phyloP scores from a whole-genome alignment of 2,888 invertebrate species.

The Melipona bicolor region DNA sequence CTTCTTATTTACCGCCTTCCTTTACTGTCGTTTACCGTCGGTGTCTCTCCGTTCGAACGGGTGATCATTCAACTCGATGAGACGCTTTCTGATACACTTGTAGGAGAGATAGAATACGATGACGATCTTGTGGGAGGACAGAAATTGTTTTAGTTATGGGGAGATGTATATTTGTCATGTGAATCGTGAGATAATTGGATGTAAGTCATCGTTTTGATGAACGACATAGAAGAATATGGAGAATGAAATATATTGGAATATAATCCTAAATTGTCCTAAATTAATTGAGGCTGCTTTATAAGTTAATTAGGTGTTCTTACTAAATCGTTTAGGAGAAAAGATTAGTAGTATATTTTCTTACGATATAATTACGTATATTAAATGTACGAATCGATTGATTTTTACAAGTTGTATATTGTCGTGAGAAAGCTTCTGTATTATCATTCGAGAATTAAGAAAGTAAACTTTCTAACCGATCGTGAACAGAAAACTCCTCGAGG shows the following conservation, averaged over 20 bases:
- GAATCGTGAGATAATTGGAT: not conserved
- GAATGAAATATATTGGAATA: not conserved
- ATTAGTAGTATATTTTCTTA: not conserved
- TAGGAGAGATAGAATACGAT: not conserved
- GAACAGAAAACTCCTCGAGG: not conserved
- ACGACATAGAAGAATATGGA: not conserved
- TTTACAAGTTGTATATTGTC: not conserved
- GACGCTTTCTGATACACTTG: not conserved
- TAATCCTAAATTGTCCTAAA: too few relatives aligned
- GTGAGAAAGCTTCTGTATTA: not conserved
- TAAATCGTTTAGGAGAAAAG: not conserved
- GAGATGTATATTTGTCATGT: not conserved
- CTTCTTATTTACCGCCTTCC: conserved; percentile 56
- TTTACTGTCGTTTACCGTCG: not conserved
- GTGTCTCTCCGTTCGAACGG: not conserved
- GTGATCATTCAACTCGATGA: not conserved
- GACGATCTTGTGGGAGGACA: too few relatives aligned
- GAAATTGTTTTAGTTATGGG: not conserved
- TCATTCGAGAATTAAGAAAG: not conserved
- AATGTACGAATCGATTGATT: not conserved
- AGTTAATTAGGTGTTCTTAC: not conserved
- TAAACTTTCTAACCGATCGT: not conserved
- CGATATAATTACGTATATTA: too few relatives aligned
- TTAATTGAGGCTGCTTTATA: not conserved
- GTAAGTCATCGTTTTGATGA: not conserved